These are phyloP conservation scores for Athene cunicularia DNA, from an alignment of 2,113 vertebrate genomes.

Conservation along the genomic window DNA sequence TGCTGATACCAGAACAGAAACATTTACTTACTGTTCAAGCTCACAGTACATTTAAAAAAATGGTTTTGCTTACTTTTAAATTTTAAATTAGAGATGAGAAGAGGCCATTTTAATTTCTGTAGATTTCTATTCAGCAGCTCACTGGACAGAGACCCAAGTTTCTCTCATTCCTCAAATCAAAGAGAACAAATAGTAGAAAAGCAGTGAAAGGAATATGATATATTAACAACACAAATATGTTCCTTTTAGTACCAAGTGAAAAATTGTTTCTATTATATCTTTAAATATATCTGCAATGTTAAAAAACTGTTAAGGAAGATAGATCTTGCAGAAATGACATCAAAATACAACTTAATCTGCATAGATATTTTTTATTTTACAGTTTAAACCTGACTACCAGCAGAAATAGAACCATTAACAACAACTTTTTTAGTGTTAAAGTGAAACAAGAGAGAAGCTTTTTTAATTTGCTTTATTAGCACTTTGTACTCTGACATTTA, in stretches of 20 bases:
- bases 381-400: background rate
- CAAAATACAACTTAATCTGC: background rate
- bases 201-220: background rate
- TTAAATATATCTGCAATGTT: background rate
- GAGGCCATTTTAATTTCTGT: background rate
- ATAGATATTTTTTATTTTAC: background rate
- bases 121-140: background rate
- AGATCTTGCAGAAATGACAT: background rate
- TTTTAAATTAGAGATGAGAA: background rate
- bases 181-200: background rate
- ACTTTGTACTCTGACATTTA: background rate
- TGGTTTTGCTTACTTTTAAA: background rate
- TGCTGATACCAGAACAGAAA: background rate
- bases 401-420: background rate
- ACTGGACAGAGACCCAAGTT: background rate
- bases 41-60: background rate
- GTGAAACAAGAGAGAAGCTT: background rate
- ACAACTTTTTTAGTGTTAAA: background rate
- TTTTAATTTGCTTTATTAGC: background rate
- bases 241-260: background rate
- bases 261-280: background rate
- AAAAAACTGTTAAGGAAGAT: background rate
- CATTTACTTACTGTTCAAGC: background rate
- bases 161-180: background rate
- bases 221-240: background rate